These are phyloP conservation scores for Hippopotamyrus pictus DNA, from an alignment of 2,797 vertebrate species.

Conservation along the genomic window DNA sequence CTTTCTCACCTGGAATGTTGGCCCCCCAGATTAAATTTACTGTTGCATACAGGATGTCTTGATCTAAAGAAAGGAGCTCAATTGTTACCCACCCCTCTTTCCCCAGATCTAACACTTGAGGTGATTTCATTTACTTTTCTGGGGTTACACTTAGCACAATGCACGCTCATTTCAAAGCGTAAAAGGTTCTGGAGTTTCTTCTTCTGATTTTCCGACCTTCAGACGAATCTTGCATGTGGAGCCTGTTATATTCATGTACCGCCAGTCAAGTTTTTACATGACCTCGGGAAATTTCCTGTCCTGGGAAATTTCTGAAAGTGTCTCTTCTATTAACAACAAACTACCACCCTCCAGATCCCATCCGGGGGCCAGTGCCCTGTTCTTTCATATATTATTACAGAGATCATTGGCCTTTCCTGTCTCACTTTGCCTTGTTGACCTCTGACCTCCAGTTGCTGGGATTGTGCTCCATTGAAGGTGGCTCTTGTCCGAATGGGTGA, in stretches of 20 bases:
- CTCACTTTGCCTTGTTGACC: constrained; percentile 42
- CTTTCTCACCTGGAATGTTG: constrained; percentile 51
- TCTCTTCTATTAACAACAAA: background rate
- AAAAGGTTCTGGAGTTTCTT: background rate
- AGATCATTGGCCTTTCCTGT: constrained; percentile 39
- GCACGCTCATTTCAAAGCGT: background rate
- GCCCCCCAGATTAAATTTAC: constrained; percentile 41
- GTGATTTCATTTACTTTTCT: background rate
- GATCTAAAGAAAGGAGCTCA: constrained; percentile 26
- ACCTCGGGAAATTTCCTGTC: constrained; percentile 14
- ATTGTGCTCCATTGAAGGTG: constrained; percentile 46
- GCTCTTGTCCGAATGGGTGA: constrained; percentile 33
- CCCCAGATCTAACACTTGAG: constrained; percentile 17
- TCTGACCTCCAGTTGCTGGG: constrained; percentile 46
- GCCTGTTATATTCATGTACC: background rate
- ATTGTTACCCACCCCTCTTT: constrained; percentile 31
- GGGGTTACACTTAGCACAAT: background rate
- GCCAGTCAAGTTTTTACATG: background rate
- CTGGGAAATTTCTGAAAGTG: constrained; percentile 13
- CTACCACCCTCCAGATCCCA: constrained; percentile 1
- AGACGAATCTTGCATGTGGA: background rate
- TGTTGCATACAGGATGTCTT: constrained; percentile 26
- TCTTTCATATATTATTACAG: constrained; percentile 27
- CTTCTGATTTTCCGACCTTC: background rate
- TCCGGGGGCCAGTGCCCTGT: constrained; percentile 3